Conservation (phyloP, 2,797 vertebrate species). For the Hydrophis major region DNA sequence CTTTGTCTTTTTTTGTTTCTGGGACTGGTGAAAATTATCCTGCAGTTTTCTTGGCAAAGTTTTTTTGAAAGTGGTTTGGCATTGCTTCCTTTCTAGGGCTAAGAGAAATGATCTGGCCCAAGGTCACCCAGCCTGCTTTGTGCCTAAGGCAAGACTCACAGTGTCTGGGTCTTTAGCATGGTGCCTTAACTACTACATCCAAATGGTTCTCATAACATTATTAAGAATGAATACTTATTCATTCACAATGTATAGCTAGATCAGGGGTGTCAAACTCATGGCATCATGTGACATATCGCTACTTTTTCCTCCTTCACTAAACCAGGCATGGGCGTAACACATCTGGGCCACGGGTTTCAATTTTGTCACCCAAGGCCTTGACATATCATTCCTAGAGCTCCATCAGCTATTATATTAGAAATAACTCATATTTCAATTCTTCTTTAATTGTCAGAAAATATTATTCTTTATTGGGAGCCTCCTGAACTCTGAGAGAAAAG, state of each 20-base stretch:
- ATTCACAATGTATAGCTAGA: not conserved
- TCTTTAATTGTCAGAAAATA: not conserved
- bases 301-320: no score
- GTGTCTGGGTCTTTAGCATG: not conserved
- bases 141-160: not conserved
- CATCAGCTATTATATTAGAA: not conserved
- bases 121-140: not conserved
- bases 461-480: not conserved
- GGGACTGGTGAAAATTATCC: slow-evolving; percentile 8
- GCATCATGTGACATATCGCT: no score
- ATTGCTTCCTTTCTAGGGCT: not conserved
- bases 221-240: not conserved
- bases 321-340: no score
- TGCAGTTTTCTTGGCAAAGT: not conserved
- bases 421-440: not conserved
- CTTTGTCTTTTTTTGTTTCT: not conserved
- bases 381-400: not conserved
- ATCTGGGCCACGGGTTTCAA: no score
- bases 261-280: no score
- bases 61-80: not conserved
- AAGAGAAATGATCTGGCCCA: not conserved
- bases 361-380: not conserved
- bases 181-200: not conserved
- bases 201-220: not conserved
- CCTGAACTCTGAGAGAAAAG: not conserved